Percentiles rank a stretch among this genome's conserved stretches.
Evolutionary conservation across 2,888 invertebrate species (phyloP).

Genomic region (Drosophila fulvimacula): DNA sequence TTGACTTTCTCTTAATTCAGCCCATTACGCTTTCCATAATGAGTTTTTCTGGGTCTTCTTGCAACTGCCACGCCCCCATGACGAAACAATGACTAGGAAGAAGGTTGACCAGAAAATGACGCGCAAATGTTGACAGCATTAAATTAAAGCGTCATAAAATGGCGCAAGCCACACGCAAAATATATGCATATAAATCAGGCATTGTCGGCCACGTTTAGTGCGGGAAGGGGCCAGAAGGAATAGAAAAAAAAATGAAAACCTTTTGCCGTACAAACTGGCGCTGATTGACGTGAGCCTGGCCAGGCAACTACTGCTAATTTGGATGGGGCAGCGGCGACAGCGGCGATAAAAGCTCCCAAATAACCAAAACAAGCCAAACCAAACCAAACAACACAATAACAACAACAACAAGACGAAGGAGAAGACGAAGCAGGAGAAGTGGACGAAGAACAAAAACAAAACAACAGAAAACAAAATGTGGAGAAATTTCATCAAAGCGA

Average conservation of each 20-base stretch:
- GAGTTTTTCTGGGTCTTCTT: constrained; percentile 6
- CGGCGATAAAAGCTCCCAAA: constrained; percentile 27
- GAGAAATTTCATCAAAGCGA: constrained; percentile 77
- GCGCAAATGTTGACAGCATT: constrained; percentile 78
- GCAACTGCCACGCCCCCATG: constrained; percentile 51
- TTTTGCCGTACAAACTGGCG: constrained; percentile 7
- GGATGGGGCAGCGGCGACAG: constrained; percentile 22
- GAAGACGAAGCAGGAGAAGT: neutral
- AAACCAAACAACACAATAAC: constrained; percentile 50
- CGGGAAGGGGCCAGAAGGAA: neutral
- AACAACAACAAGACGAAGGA: constrained; percentile 37
- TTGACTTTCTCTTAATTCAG: constrained; percentile 10
- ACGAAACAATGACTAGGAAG: constrained; percentile 57
- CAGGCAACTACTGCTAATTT: constrained; percentile 74
- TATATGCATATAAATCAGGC: constrained; percentile 73
- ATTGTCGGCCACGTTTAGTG: constrained; percentile 14
- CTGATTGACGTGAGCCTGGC: constrained; percentile 66
- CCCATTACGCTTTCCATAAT: constrained; percentile 13
- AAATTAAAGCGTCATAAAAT: constrained; percentile 72
- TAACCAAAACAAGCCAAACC: constrained; percentile 58
- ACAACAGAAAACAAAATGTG: constrained; percentile 63
- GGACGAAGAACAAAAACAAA: constrained; percentile 8
- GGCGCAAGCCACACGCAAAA: constrained; percentile 68
- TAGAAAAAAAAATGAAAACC: neutral
- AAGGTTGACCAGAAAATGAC: constrained; percentile 72